Conservation (phyloP, 2,888 invertebrate species). For the Rapana venosa region DNA sequence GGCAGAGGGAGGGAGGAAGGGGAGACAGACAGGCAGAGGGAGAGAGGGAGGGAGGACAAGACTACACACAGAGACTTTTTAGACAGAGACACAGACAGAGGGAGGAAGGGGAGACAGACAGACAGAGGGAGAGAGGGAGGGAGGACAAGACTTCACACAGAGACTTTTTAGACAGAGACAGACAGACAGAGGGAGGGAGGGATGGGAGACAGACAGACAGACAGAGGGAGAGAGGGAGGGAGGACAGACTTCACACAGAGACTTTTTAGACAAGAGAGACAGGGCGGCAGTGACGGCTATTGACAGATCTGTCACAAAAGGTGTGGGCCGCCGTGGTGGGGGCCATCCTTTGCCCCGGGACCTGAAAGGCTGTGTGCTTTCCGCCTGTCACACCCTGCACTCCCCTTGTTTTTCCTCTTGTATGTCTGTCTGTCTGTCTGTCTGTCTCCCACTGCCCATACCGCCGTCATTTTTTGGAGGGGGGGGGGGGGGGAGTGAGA, state of each 20-base stretch:
- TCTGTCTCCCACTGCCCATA: too few species aligned
- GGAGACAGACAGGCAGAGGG: background rate
- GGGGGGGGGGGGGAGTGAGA: too few species aligned
- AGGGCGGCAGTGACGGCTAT: conserved; percentile 20
- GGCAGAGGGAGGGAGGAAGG: background rate
- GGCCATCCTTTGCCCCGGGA: background rate
- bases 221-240: too few species aligned
- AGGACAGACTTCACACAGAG: too few species aligned
- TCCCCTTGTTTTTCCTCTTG: background rate
- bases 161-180: conserved; percentile 26
- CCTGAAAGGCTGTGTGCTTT: conserved; percentile 23
- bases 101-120: background rate
- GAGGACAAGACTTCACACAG: too few species aligned
- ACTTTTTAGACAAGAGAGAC: background rate
- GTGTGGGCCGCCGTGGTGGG: background rate
- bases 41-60: too few species aligned
- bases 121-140: too few species aligned
- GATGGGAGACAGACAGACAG: background rate
- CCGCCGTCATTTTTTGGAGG: too few species aligned
- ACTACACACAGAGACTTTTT: too few species aligned
- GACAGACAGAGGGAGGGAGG: conserved; percentile 3
- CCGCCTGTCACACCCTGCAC: background rate
- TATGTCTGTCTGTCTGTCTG: background rate
- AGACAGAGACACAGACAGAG: background rate
- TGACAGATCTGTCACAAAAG: conserved; percentile 31